These are phyloP conservation scores for Horisme vitalbata DNA, from an alignment of 2,888 invertebrate species.

Conservation along the genomic window DNA sequence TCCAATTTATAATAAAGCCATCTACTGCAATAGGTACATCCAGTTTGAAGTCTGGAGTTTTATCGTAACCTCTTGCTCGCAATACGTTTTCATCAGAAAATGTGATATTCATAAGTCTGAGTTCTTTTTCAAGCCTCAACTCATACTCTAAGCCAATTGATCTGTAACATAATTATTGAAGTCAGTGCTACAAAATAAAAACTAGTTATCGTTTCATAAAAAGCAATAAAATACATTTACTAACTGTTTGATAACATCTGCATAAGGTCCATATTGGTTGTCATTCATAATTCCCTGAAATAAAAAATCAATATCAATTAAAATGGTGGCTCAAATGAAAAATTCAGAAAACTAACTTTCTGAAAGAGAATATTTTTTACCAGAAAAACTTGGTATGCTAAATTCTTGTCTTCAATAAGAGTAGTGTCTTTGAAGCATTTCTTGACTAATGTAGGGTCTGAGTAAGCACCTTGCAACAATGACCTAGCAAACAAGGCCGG, in stretches of 20 bases:
- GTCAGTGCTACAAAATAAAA: too few relatives aligned
- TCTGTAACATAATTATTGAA: constrained; percentile 55
- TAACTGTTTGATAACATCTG: constrained; percentile 90
- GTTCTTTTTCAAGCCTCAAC: constrained; percentile 85
- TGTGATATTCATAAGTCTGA: constrained; percentile 74
- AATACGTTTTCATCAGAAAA: constrained; percentile 90
- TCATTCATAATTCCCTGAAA: constrained; percentile 91
- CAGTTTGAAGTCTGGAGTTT: constrained; percentile 96
- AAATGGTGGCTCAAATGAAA: background rate
- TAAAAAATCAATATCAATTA: background rate
- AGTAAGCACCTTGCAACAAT: constrained; percentile 70
- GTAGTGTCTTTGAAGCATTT: constrained; percentile 87
- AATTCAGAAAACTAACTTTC: too few relatives aligned
- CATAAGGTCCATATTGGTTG: constrained; percentile 91
- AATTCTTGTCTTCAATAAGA: constrained; percentile 86
- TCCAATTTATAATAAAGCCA: constrained; percentile 95
- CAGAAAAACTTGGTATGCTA: constrained; percentile 89
- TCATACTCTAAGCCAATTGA: constrained; percentile 94
- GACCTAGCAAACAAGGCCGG: constrained; percentile 74
- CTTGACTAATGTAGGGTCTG: constrained; percentile 70
- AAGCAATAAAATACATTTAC: constrained; percentile 37
- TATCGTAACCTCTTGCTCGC: constrained; percentile 93
- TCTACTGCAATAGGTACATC: constrained; percentile 94
- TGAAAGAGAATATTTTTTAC: constrained; percentile 78
- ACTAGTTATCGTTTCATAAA: too few relatives aligned